Base-by-base conservation (phyloP, 2,888 invertebrate genomes). In the Nudaria mundana region DNA sequence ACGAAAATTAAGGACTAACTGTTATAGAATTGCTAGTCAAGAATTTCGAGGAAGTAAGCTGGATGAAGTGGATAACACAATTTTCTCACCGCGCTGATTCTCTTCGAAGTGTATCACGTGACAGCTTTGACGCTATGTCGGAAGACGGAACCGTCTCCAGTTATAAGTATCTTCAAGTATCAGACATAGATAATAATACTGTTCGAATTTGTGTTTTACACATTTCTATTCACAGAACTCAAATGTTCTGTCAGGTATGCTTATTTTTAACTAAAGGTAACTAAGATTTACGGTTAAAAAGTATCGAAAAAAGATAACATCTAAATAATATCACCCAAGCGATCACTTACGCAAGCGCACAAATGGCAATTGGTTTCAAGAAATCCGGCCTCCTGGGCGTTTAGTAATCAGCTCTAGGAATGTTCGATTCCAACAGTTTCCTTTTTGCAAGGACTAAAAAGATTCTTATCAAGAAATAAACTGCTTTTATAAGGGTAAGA, bases 291-390 rank as follows among this genome's bases (percentile, higher is more conserved):
- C 65, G 63, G 71, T 71, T 78, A 70, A 77, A 75, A 78, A 80
- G 82, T 85, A 86, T 86, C 80, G 85, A 84, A 81, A 86, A 86
- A 82, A 86, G 79, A 85, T 87, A 78, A 85, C 86, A 84, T 86
- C 86, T 85, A 86, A 86, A 87, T 84, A 87, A 88, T 83, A 86
- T 82, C 79, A 85, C 87, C 87, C 87, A 49, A 70, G 86, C 71
- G 87, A 83, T 85, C 86, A 85, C 78, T 88, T 85, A 78, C 72
- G 68, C 66, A 74, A 74, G 76, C 78, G 78, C 81, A 76, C 71
- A 77, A 80, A 81, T 62, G 77, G 79, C 81, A 80, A 84, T 86
- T 78, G 81, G 71, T 71, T 77, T 71, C 79, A 71, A 74, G 82
- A 80, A 83, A 83, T 80, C 83, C 81, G 77, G 76, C 79, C 85